Evolutionary conservation across 2,888 invertebrate species (phyloP).

Genomic region (Nemotelus pantherinus): DNA sequence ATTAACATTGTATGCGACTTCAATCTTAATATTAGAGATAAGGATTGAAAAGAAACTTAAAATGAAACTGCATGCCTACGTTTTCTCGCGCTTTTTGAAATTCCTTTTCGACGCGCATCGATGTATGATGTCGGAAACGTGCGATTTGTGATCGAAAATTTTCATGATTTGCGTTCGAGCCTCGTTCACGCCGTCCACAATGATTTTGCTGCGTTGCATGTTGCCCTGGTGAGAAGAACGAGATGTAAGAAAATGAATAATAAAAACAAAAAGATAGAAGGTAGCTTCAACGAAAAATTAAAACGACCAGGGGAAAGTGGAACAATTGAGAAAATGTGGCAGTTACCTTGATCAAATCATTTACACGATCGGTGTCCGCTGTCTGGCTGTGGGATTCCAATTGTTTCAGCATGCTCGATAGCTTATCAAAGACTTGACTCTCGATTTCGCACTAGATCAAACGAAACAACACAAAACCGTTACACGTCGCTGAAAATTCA

Average conservation of each 20-base stretch:
- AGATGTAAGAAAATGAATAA: conserved; percentile 25
- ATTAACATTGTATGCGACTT: no score
- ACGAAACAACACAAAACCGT: not conserved
- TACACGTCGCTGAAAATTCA: not conserved
- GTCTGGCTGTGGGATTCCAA: conserved; percentile 66
- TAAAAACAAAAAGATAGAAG: conserved; percentile 21
- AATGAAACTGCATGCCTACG: conserved; percentile 53
- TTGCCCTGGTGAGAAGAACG: conserved; percentile 76
- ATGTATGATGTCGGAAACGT: conserved; percentile 88
- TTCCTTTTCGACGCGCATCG: conserved; percentile 92
- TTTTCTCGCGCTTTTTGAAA: conserved; percentile 88
- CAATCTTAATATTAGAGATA: no score
- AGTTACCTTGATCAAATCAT: conserved; percentile 73
- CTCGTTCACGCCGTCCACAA: conserved; percentile 90
- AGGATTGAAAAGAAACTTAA: no score
- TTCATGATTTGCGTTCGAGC: conserved; percentile 88
- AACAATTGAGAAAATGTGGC: not conserved
- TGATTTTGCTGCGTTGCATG: conserved; percentile 92
- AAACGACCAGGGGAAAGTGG: not conserved
- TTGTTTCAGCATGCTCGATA: conserved; percentile 61
- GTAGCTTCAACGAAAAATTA: not conserved
- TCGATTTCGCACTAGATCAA: conserved; percentile 67
- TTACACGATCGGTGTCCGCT: conserved; percentile 67
- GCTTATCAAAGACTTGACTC: conserved; percentile 63
- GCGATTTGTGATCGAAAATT: conserved; percentile 89